Base-by-base conservation (phyloP, 2,888 invertebrate species). In the Sceliomorpha sp. region DNA sequence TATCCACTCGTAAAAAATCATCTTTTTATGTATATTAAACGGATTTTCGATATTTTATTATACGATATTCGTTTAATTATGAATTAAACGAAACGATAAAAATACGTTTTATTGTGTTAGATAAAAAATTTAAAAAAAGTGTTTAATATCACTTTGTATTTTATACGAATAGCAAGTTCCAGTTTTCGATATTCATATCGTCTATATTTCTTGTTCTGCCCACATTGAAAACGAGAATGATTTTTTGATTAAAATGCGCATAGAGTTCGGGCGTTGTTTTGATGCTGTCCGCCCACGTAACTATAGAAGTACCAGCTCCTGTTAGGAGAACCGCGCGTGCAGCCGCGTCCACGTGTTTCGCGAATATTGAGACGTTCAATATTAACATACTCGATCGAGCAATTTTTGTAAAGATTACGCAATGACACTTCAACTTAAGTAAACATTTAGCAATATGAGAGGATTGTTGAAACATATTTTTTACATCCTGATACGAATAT, bases 251-350 rank as follows among this genome's bases (percentile, higher is more conserved):
- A 27, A 50, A 56, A 56, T 42, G 53, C 42, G 56, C 53, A 27
- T 34, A 48, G 42, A 26, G 48, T 56, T 48, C 37, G 37, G 56
- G 62, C 50, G 62, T 45, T 72, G 70, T 72, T 74, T 74, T 70
- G 68, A 70, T 59, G 56, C 72, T 72, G 72, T 68, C 72, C 72
- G 37, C 74, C 74, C 48, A 74, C 74, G 48, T 2, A 20, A 39
- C 32, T 32, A n/a, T 56, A 36, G 68, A 53, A 47, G 13, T 31
- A 31, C 31, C 45, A 64, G 58, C 56, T 64, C 50, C 64, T 64
- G 50, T 58, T 44, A 37, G 34, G 10, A 6, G 27, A 50, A 12
- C 8, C 26, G 14, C 27, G 12, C 39, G 9, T 8, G 26, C 14
- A 37, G 15, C 12, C n/a, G 8, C 8, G 12, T 17, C 39, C 2